These are phyloP conservation scores for Sinelater perroti DNA, from an alignment of 2,888 invertebrate genomes.

Conservation along the genomic window DNA sequence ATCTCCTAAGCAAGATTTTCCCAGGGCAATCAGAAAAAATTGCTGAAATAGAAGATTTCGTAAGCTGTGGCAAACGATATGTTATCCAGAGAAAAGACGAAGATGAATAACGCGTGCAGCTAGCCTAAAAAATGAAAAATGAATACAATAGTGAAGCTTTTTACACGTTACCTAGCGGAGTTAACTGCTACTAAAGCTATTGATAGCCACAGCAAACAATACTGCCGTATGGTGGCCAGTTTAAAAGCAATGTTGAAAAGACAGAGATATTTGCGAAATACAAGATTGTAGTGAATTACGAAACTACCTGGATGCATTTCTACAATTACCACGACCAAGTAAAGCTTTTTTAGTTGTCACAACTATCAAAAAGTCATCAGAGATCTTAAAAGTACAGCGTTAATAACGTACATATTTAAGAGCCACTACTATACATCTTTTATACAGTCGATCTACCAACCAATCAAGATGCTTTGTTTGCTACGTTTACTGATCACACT, in stretches of 20 bases:
- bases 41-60: conserved; percentile 28
- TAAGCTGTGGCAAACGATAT: conserved; percentile 34
- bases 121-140: conserved; percentile 30
- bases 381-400: not conserved
- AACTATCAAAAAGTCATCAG: not conserved
- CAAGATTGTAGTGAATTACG: not conserved
- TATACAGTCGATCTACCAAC: too few relatives aligned
- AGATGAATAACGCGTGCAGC: conserved; percentile 29
- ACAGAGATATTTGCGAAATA: conserved; percentile 8
- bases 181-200: conserved; percentile 11
- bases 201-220: conserved; percentile 4
- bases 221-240: conserved; percentile 6
- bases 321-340: not conserved
- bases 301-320: not conserved
- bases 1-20: too few relatives aligned
- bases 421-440: too few relatives aligned
- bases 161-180: too few relatives aligned
- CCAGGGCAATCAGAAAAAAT: conserved; percentile 32
- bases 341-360: not conserved
- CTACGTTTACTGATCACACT: too few relatives aligned
- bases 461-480: too few relatives aligned
- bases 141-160: conserved; percentile 15
- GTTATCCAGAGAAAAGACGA: conserved; percentile 26
- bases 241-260: not conserved
- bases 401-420: not conserved